phyloP scores from a whole-genome alignment of 23 tunicate species.

The Botrylloides violaceus region DNA sequence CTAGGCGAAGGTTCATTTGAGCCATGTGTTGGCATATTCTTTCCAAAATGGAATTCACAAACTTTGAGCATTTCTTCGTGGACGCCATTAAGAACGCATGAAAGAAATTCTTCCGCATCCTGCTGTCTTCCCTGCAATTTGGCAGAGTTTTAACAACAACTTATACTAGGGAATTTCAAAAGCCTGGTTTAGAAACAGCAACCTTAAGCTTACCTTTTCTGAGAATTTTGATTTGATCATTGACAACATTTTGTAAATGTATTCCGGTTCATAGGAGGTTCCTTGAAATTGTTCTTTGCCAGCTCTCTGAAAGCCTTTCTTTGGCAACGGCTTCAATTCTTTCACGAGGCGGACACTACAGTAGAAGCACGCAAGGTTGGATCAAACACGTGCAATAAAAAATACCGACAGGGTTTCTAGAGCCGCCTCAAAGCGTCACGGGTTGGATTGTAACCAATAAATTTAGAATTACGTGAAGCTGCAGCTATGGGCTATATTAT shows the following conservation, averaged over 20 bases:
- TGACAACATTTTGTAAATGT: conserved; percentile 75
- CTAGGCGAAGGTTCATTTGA: neutral
- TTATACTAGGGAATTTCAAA: neutral
- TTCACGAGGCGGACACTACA: conserved; percentile 55
- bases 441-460: neutral
- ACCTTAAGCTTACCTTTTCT: conserved; percentile 29
- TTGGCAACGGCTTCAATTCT: conserved; percentile 72
- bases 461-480: no score
- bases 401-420: no score
- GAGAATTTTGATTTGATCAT: conserved; percentile 39
- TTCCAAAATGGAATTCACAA: conserved; percentile 9
- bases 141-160: no score
- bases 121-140: conserved; percentile 48
- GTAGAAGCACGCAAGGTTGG: neutral
- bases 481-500: no score
- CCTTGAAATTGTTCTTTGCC: conserved; percentile 57
- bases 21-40: neutral
- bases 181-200: neutral
- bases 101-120: conserved; percentile 86
- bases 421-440: no score
- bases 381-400: neutral
- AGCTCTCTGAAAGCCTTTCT: conserved; percentile 36
- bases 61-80: conserved; percentile 85
- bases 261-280: conserved; percentile 54
- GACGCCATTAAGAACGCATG: conserved; percentile 74